Percentiles rank a stretch among this genome's conserved stretches.
phyloP scores from a whole-genome alignment of 2,888 invertebrate genomes.

The Eupithecia inturbata region DNA sequence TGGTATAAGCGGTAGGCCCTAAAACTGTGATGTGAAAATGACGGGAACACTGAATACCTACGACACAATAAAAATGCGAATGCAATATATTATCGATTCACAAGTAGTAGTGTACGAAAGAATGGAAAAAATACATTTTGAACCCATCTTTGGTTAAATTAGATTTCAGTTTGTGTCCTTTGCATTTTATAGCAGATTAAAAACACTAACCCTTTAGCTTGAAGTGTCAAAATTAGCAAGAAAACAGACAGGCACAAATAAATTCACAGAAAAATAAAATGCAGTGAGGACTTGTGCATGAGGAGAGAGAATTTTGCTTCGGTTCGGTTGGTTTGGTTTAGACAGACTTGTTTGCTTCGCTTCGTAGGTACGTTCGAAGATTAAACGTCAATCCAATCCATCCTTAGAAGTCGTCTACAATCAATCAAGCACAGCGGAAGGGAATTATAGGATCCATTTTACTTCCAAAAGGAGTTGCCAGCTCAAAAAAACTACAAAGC shows the following conservation, averaged over 20 bases:
- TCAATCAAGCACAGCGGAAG: conserved; percentile 2
- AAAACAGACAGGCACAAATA: not conserved
- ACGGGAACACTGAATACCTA: not conserved
- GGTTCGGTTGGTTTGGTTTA: not conserved
- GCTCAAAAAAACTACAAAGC: not conserved
- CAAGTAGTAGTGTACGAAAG: not conserved
- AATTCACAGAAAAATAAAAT: not conserved
- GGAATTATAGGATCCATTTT: not conserved
- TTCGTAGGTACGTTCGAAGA: not conserved
- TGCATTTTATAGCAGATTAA: not conserved
- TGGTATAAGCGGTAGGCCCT: not conserved
- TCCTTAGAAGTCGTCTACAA: not conserved
- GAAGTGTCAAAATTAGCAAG: not conserved
- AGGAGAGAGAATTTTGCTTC: not conserved
- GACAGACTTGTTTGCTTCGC: no score
- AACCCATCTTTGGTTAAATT: not conserved
- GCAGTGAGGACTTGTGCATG: not conserved
- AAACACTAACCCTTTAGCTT: not conserved
- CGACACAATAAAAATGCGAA: not conserved
- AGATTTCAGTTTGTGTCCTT: not conserved
- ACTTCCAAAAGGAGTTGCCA: not conserved
- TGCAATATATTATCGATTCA: not conserved
- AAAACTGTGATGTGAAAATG: not conserved
- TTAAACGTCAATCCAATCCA: not conserved
- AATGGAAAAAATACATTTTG: not conserved